Evolutionary conservation across 2,113 vertebrate genomes (phyloP), one percentile per base, ranked within the genome.

Genomic region (Cisticola juncidis): DNA sequence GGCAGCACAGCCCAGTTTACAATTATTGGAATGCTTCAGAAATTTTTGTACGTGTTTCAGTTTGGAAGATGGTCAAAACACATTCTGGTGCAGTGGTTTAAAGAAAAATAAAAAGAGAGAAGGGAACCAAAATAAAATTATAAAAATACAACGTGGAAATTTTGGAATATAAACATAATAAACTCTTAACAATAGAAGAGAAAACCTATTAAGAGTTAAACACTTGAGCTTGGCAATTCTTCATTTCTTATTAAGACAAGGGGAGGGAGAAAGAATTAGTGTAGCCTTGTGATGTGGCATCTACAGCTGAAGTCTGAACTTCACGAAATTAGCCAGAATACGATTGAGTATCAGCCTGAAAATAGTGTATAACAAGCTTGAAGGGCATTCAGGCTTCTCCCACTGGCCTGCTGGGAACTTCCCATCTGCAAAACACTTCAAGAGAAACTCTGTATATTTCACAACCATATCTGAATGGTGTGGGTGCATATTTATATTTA

Each of bases 21-120:
- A 96, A 82, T 96, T 97, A 94, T 92, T 96, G 96, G 96, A 97
- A 97, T 96, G 96, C 95, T 92, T 87, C 90, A 92, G 94, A 97
- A 94, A 96, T 97, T 96, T 97, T 96, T 97, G 96, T 96, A 89
- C 11, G 73, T 96, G 92, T 96, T 97, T 96, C 96, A 97, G 94
- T 94, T 97, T 97, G 96, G 96, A 97, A 94, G 57, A 54, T 79
- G 94, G 88, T 97, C 96, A 97, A 97, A 94, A 96, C 81, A 84
- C 96, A 96, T 96, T 96, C 96, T 96, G 91, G 81, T 95, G 95
- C 91, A 95, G 92, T 91, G 95, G 96, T 92, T 97, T 94, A 88
- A 96, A 93, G 92, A 79, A 94, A 95, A 95, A 85, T 91, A 78
- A 79, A 93, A 88, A 72, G 88, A 77, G 79, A 95, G 85, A 88